Base-by-base conservation (phyloP, 2,113 vertebrate genomes). In the Atlantisia rogersi region DNA sequence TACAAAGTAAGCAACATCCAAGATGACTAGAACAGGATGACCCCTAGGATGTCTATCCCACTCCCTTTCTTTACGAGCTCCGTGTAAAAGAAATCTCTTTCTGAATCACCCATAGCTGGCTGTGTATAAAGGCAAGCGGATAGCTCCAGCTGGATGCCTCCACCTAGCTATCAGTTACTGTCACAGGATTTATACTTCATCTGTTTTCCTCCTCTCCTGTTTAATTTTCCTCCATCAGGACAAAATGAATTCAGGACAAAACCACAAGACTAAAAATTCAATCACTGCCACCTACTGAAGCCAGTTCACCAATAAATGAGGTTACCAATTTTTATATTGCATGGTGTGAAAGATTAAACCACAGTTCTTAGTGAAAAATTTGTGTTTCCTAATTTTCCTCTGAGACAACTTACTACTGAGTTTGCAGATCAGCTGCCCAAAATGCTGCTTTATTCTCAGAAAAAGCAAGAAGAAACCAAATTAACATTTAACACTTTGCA, bases 131-230 rank as follows among this genome's bases (percentile, higher is more conserved):
- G 22, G 25, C 1, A 0, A 76, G 58, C 52, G 65, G n/a, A 22
- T 65, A 86, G 75, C 39, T 83, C 75, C 10, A 4, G 70, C 44
- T 31, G 29, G 60, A 37, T 55, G 46, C 50, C 62, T 94, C 70
- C 90, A 86, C 85, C 68, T 80, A 90, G 64, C 76, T 75, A 93
- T 64, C 92, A 86, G 81, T 86, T 82, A 90, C 62, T 88, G 88
- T 71, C 92, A 71, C 52, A 90, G 64, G 71, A 88, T 60, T 88
- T 76, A 64, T 53, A 58, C 21, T 79, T 76, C 39, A 69, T 39
- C 29, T 64, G 2, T 44, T 59, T 92, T 73, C 55, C 5, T 16
- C 56, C 69, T 56, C 70, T 69, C 55, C 76, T 58, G 32, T 73
- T 87, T 75, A 0, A 3, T 85, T 92, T 50, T 71, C 63, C 28